Base-by-base conservation (phyloP, 2,113 vertebrate genomes). In the Merops nubicus region DNA sequence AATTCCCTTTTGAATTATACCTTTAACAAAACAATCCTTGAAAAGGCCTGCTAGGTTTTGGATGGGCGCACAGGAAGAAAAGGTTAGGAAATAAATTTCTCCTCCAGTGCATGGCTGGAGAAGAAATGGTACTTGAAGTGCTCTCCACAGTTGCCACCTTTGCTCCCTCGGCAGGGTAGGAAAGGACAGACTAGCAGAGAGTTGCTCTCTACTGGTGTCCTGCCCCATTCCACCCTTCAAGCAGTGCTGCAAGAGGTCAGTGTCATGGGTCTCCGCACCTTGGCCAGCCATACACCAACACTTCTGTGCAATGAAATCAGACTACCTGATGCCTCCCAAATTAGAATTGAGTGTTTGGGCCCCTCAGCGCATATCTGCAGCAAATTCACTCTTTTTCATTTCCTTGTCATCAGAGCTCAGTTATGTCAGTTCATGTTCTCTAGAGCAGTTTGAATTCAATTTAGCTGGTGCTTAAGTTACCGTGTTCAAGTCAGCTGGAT, bases 401-500 rank as follows among this genome's bases (percentile, higher is more conserved):
- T 89, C 78, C 65, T 82, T 87, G 36, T 73, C 50, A 56, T 85
- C 92, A 89, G 73, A 72, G 56, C 69, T 36, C 65, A 86, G 43
- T 34, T 92, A n/a, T 85, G 62, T 73, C 60, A 63, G 70, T 70
- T 91, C 50, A 6, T 69, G n/a, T 78, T 93, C 72, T 91, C 40
- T 45, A 74, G 38, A 94, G 74, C 62, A 75, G 63, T 92, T 96
- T 80, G 77, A 96, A 92, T 96, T 93, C 77, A 91, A 25, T 93
- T 95, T 92, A 95, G 70, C 38, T 83, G 47, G 47, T 67, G 84
- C 89, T 93, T 93, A 79, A 94, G 54, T 95, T 91, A 93, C 91
- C 85, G 67, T 68, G 64, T 86, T 89, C 9, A 3, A 80, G 87
- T 76, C 78, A 89, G 74, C 53, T 67, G 81, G n/a, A 79, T 83